Evolutionary conservation across 2,797 vertebrate species (phyloP), one percentile per base, ranked within the genome.

Genomic region (Micrastur ruficollis): DNA sequence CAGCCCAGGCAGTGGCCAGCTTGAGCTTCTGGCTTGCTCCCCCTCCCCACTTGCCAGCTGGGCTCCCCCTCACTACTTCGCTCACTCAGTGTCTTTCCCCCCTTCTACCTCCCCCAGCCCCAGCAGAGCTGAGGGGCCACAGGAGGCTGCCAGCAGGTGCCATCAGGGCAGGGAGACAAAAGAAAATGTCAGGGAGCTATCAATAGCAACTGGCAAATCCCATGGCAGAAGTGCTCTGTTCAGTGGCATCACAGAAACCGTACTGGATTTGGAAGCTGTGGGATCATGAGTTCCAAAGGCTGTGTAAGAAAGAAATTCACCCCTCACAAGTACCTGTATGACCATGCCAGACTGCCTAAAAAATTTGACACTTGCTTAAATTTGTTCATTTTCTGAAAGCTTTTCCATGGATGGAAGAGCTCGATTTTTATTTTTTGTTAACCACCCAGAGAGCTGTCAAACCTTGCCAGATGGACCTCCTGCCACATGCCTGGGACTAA

Each of bases 291-390:
- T 11, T 59, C n/a, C 49, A 66, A 58, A 80, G 44, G 40, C 49
- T 85, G 31, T 2, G 1, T 29, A 9, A 31, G 16, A 86, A 34
- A 73, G 50, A 79, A 70, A 85, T 22, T 11, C 25, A 29, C 1
- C 15, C 25, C 19, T 66, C 46, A 38, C 0, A 1, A 5, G 0
- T 25, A 58, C 47, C 20, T 58, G 31, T 23, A 49, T 32, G n/a
- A 61, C 29, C 1, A 0, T 25, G 31, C 18, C 71, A 70, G 34
- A 42, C 36, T 49, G 36, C 56, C 56, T 63, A 19, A 67, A 89
- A 78, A 38, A 55, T 32, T 0, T 17, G 56, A 9, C 7, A 5
- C 44, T 71, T 66, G 67, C 36, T 88, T 76, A 36, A n/a, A 44
- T 19, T 9, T 58, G 16, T 55, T 59, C 3, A 10, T 73, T 90